Percentiles rank a stretch among this genome's conserved stretches.
Evolutionary conservation across 2,797 vertebrate species (phyloP).

Genomic region (Tenualosa ilisha): DNA sequence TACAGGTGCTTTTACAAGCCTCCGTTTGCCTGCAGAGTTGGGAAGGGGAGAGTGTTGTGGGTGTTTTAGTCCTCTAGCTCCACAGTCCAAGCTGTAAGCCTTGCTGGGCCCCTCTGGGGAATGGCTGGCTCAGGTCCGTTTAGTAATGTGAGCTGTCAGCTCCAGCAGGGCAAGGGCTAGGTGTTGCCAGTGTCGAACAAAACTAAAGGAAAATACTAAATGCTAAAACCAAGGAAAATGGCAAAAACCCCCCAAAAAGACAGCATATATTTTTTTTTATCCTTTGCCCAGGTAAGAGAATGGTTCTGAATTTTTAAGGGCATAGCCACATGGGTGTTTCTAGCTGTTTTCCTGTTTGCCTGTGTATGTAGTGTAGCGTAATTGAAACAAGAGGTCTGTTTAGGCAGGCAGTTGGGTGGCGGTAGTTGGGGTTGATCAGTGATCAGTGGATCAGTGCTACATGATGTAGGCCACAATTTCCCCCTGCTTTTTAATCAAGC

Average conservation of each 20-base stretch:
- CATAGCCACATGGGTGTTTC: neutral
- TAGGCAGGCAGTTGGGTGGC: neutral
- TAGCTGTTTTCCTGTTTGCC: neutral
- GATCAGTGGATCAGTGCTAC: neutral
- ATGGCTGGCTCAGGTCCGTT: slow-evolving; percentile 52
- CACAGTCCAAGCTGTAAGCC: slow-evolving; percentile 25
- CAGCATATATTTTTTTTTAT: neutral
- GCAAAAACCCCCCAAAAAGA: neutral
- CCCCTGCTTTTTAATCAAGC: neutral
- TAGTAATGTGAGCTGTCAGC: slow-evolving; percentile 66
- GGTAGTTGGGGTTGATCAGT: neutral
- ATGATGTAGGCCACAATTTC: neutral
- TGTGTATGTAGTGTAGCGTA: neutral
- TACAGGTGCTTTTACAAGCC: slow-evolving; percentile 40
- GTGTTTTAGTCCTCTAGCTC: slow-evolving; percentile 24
- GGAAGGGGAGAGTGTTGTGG: neutral
- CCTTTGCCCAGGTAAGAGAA: neutral
- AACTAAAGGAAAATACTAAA: neutral
- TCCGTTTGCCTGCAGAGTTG: slow-evolving; percentile 22
- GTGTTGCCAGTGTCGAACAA: neutral
- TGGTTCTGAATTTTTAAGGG: neutral
- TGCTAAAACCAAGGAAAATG: neutral
- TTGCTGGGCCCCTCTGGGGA: slow-evolving; percentile 40
- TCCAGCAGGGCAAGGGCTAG: slow-evolving; percentile 55
- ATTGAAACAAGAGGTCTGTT: neutral